Conservation (phyloP, 2,888 invertebrate genomes). For the Erannis defoliaria region DNA sequence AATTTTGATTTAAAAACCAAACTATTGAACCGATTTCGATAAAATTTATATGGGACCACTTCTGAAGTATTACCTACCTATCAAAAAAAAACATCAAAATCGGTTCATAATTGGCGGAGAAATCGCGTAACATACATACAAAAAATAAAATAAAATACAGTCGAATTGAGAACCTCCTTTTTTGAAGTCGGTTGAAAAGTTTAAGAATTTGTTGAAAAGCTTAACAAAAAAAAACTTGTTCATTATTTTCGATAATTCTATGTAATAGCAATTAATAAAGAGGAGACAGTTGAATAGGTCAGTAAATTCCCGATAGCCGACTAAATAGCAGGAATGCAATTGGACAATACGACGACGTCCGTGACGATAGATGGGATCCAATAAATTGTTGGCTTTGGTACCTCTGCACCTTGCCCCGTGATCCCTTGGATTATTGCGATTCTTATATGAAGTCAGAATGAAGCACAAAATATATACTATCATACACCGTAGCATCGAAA, state of each 20-base stretch:
- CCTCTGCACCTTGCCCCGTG: slow-evolving; percentile 41
- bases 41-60: no score
- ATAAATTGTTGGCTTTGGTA: slow-evolving; percentile 72
- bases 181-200: no score
- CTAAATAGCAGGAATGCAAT: slow-evolving; percentile 70
- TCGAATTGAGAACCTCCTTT: no score
- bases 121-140: no score
- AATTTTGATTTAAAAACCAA: no score
- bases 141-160: no score
- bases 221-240: slow-evolving; percentile 25
- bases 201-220: slow-evolving; percentile 1
- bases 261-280: slow-evolving; percentile 32
- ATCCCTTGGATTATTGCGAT: slow-evolving; percentile 51
- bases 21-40: no score
- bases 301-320: slow-evolving; percentile 61
- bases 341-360: slow-evolving; percentile 67
- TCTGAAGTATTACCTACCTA: no score
- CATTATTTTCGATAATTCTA: slow-evolving; percentile 23
- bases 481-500: not conserved
- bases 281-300: slow-evolving; percentile 41
- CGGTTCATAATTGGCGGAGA: no score
- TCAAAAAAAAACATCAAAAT: no score
- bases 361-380: slow-evolving; percentile 70
- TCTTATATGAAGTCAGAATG: slow-evolving; percentile 21
- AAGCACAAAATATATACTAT: not conserved